These are phyloP conservation scores for Puntigrus tetrazona DNA, from an alignment of 2,113 vertebrate species.

Conservation along the genomic window DNA sequence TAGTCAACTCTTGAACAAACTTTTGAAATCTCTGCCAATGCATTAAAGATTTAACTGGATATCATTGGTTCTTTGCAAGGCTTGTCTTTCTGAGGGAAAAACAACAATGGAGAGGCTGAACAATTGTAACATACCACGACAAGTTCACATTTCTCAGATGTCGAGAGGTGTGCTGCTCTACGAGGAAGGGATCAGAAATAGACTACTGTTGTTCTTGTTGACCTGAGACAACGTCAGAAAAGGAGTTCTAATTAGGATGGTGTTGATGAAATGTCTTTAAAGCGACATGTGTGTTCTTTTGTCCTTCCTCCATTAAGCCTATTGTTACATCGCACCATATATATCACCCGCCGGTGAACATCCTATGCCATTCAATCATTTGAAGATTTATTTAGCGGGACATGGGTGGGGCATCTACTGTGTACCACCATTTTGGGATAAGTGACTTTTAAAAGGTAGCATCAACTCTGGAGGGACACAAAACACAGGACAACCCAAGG, in stretches of 20 bases:
- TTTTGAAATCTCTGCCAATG: background rate
- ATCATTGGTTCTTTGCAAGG: background rate
- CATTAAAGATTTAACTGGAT: background rate
- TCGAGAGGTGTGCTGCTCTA: background rate
- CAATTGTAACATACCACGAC: background rate
- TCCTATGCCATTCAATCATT: background rate
- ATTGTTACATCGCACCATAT: slow-evolving; percentile 39
- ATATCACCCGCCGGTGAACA: background rate
- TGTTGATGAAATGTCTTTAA: slow-evolving; percentile 16
- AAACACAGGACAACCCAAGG: slow-evolving; percentile 28
- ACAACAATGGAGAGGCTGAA: background rate
- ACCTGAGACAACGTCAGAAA: slow-evolving; percentile 29
- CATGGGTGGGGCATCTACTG: background rate
- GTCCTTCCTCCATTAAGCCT: slow-evolving; percentile 10
- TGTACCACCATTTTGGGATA: slow-evolving; percentile 35
- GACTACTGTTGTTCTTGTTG: slow-evolving; percentile 7
- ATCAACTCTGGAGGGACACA: slow-evolving; percentile 18
- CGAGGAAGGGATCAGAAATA: slow-evolving; percentile 11
- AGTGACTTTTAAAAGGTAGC: slow-evolving; percentile 19
- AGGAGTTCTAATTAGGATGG: background rate
- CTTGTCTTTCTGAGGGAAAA: background rate
- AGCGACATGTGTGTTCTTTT: background rate
- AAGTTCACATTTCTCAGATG: slow-evolving; percentile 5
- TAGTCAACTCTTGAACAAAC: background rate
- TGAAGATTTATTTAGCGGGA: slow-evolving; percentile 13